These are phyloP conservation scores for Galaxea fascicularis DNA, from an alignment of 92 coral and sea anemone genomes.

Conservation along the genomic window DNA sequence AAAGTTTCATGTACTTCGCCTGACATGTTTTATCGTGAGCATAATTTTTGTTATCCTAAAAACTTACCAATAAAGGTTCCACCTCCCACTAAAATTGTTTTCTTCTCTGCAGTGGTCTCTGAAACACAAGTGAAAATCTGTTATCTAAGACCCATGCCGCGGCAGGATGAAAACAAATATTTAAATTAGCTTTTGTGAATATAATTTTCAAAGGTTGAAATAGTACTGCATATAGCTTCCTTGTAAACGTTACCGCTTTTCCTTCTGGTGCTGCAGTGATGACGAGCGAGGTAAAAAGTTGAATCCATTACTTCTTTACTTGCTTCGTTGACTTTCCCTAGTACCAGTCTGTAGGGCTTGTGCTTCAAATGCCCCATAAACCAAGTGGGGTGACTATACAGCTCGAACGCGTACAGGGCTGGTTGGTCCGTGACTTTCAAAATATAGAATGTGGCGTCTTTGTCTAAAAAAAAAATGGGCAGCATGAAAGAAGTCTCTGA, in stretches of 20 bases:
- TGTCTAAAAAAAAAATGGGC: conserved; percentile 55
- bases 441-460: conserved; percentile 89
- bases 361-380: conserved; percentile 67
- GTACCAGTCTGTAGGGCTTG: conserved; percentile 63
- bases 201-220: no score
- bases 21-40: no score
- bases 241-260: background rate
- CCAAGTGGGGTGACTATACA: conserved; percentile 85
- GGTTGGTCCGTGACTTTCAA: conserved; percentile 77
- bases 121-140: background rate
- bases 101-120: conserved; percentile 49
- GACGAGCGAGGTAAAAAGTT: conserved; percentile 67
- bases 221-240: background rate
- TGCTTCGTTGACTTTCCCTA: conserved; percentile 67
- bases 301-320: conserved; percentile 72
- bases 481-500: background rate
- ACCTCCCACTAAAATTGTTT: conserved; percentile 62
- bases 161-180: no score
- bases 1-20: no score
- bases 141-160: background rate
- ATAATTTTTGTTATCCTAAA: background rate
- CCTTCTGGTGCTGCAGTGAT: conserved; percentile 19
- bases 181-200: no score
- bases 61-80: conserved; percentile 63
- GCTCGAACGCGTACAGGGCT: conserved; percentile 79